phyloP scores from a whole-genome alignment of 2,113 vertebrate species.

The Synodontis membranacea region DNA sequence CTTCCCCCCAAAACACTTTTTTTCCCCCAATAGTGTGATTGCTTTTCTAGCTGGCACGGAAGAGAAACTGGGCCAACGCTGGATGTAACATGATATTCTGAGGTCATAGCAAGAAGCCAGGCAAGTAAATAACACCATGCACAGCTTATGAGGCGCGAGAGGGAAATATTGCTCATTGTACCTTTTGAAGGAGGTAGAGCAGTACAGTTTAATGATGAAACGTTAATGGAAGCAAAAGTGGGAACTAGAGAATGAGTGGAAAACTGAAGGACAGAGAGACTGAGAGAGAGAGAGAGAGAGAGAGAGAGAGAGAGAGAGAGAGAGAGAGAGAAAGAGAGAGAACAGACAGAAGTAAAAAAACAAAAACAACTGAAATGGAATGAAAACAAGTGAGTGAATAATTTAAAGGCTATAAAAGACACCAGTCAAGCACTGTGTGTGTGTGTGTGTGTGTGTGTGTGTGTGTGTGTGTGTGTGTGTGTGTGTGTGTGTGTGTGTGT shows the following conservation, averaged over 20 bases:
- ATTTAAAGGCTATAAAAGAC: not conserved
- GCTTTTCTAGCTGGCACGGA: not conserved
- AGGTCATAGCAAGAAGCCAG: not conserved
- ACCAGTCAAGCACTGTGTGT: not conserved
- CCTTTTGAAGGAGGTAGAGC: conserved; percentile 54
- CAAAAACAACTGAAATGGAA: conserved; percentile 48
- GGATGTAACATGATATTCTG: not conserved
- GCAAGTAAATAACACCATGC: not conserved
- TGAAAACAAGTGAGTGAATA: conserved; percentile 47
- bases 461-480: not conserved
- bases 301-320: not conserved
- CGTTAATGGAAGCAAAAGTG: not conserved
- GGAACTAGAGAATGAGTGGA: not conserved
- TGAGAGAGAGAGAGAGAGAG: not conserved
- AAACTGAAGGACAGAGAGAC: conserved; percentile 34
- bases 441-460: not conserved
- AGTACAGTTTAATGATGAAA: conserved; percentile 43
- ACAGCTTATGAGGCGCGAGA: not conserved
- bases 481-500: too few species aligned
- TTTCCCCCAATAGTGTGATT: conserved; percentile 3
- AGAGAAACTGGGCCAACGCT: not conserved
- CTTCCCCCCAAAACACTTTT: not conserved
- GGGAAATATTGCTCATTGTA: conserved; percentile 38
- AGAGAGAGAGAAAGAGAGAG: not conserved
- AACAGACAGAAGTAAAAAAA: conserved; percentile 44